A percentile compares a stretch with the other conserved stretches of the same genome.
phyloP scores from a whole-genome alignment of 2,888 invertebrate genomes.

The Euplexia lucipara region DNA sequence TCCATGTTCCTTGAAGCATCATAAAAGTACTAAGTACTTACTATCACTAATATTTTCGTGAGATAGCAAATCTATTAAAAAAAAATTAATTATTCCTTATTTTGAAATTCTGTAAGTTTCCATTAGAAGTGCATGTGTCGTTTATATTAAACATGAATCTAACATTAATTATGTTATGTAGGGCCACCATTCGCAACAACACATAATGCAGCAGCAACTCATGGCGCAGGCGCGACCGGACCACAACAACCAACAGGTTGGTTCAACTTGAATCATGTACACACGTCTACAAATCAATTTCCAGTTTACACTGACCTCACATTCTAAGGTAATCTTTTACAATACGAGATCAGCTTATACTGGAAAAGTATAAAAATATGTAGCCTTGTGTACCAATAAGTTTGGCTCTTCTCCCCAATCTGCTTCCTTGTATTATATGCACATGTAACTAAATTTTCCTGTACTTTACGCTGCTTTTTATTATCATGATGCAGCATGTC shows the following conservation, averaged over 20 bases:
- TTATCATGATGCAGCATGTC: constrained; percentile 78
- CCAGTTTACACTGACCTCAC: no score
- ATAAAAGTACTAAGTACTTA: not conserved
- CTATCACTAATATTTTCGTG: not conserved
- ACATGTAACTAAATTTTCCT: constrained; percentile 75
- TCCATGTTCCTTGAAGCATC: constrained; percentile 8
- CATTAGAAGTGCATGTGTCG: constrained; percentile 20
- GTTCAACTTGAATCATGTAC: constrained; percentile 33
- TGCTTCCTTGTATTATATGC: constrained; percentile 62
- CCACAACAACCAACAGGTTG: constrained; percentile 87
- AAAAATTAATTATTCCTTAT: not conserved
- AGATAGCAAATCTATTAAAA: not conserved
- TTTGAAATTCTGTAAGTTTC: constrained; percentile 19
- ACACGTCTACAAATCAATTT: no score
- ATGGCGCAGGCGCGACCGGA: constrained; percentile 84
- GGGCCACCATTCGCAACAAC: constrained; percentile 89
- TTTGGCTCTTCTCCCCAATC: constrained; percentile 27
- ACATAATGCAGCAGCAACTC: constrained; percentile 89
- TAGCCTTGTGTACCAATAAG: not conserved
- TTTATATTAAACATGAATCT: not conserved
- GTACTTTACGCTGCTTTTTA: constrained; percentile 83
- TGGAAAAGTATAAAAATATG: no score
- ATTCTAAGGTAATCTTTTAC: no score
- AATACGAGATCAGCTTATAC: no score
- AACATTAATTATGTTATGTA: constrained; percentile 60